Percentiles rank a stretch among this genome's conserved stretches.
Conservation (phyloP, 2,888 invertebrate species). For the Xestia rhomboidea region DNA sequence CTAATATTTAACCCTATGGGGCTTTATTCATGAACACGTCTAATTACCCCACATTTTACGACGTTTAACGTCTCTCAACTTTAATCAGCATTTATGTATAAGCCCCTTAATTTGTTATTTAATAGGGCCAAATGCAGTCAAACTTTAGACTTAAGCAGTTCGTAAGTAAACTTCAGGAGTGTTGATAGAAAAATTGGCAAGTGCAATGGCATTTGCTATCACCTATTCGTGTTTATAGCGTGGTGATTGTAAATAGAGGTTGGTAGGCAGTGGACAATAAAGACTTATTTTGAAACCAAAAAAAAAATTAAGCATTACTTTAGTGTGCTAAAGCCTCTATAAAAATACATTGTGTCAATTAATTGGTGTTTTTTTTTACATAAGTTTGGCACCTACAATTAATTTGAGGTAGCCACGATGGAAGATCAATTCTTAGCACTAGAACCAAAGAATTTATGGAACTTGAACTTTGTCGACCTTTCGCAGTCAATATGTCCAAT, state of each 20-base stretch:
- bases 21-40: neutral
- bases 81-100: neutral
- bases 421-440: conserved; percentile 6
- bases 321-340: neutral
- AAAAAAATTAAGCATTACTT: neutral
- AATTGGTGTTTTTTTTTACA: conserved; percentile 20
- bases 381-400: neutral
- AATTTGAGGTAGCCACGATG: neutral
- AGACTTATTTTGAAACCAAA: neutral
- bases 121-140: conserved; percentile 10
- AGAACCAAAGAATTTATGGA: conserved; percentile 19
- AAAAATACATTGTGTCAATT: conserved; percentile 29
- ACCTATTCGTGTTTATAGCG: neutral
- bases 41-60: neutral
- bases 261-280: conserved; percentile 14
- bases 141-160: neutral
- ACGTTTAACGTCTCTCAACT: neutral
- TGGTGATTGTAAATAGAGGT: neutral
- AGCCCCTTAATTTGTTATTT: neutral
- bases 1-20: neutral
- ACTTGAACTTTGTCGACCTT: neutral
- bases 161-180: neutral
- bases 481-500: neutral
- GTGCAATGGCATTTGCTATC: conserved; percentile 20
- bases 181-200: conserved; percentile 21